Conservation (phyloP, 2,113 vertebrate genomes). For the Tetrao urogallus region DNA sequence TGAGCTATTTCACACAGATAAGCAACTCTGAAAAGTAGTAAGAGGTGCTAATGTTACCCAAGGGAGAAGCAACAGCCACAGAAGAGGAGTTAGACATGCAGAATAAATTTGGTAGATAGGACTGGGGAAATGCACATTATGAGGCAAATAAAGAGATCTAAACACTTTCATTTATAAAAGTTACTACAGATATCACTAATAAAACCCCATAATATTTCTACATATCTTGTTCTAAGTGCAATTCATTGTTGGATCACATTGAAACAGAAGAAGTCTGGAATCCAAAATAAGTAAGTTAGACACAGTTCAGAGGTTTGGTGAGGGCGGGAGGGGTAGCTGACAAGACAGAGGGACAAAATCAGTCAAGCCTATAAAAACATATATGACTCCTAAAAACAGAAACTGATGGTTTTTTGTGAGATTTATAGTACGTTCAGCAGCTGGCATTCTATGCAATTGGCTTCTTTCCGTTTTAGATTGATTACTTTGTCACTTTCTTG, state of each 20-base stretch:
- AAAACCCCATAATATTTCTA: not conserved
- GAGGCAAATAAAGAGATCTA: not conserved
- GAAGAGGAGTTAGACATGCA: not conserved
- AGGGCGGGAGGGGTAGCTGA: rapidly evolving
- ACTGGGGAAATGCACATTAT: not conserved
- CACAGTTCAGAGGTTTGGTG: not conserved
- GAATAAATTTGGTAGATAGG: not conserved
- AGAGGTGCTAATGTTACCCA: not conserved
- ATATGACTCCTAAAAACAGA: not conserved
- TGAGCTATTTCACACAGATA: not conserved
- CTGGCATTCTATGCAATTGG: not conserved
- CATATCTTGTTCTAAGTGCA: not conserved
- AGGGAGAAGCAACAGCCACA: not conserved
- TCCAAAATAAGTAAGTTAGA: not conserved
- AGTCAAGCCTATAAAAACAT: not conserved
- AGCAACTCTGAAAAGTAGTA: not conserved
- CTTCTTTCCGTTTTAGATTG: not conserved
- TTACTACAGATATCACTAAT: not conserved
- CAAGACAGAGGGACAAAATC: not conserved
- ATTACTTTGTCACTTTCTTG: not conserved
- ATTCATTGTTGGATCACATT: not conserved
- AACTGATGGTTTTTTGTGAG: not conserved
- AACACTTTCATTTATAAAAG: not conserved
- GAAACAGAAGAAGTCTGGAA: not conserved
- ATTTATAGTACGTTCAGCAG: not conserved